These are phyloP conservation scores for Oncorhynchus kisutch DNA, from an alignment of 2,113 vertebrate genomes.

Conservation along the genomic window DNA sequence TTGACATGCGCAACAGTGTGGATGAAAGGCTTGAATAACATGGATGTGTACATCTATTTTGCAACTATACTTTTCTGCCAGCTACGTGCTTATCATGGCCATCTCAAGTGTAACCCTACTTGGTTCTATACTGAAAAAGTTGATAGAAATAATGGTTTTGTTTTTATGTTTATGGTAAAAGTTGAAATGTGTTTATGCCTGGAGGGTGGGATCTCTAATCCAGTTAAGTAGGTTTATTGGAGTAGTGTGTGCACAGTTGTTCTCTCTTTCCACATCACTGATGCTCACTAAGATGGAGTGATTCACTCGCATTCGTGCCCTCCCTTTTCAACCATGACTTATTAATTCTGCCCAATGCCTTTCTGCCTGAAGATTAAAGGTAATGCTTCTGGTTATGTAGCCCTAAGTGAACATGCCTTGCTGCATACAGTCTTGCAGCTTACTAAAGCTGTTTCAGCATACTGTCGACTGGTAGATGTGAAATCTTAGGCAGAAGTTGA, in stretches of 20 bases:
- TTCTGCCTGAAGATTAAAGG: not conserved
- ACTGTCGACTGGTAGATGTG: too few species aligned
- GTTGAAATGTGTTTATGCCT: slow-evolving; percentile 55
- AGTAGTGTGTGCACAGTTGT: slow-evolving; percentile 56
- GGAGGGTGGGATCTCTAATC: slow-evolving; percentile 63
- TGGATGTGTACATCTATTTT: too few species aligned
- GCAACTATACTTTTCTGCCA: not conserved
- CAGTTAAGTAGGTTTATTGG: slow-evolving; percentile 68
- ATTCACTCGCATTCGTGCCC: slow-evolving; percentile 38
- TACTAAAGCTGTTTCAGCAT: too few species aligned
- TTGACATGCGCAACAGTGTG: too few species aligned
- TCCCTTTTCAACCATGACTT: slow-evolving; percentile 16
- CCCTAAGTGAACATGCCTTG: too few species aligned
- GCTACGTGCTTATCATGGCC: slow-evolving; percentile 30
- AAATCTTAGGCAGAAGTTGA: too few species aligned
- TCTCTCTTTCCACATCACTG: slow-evolving; percentile 66
- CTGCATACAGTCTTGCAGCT: not conserved
- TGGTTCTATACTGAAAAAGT: slow-evolving; percentile 28
- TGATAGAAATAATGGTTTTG: slow-evolving; percentile 48
- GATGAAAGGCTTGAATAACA: too few species aligned
- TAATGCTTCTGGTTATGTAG: not conserved
- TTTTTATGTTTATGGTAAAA: slow-evolving; percentile 63
- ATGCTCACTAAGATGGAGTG: slow-evolving; percentile 47
- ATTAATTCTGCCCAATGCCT: not conserved
- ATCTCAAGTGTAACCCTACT: slow-evolving; percentile 34